Conservation (phyloP, 2,888 invertebrate genomes). For the Tachina fera region DNA sequence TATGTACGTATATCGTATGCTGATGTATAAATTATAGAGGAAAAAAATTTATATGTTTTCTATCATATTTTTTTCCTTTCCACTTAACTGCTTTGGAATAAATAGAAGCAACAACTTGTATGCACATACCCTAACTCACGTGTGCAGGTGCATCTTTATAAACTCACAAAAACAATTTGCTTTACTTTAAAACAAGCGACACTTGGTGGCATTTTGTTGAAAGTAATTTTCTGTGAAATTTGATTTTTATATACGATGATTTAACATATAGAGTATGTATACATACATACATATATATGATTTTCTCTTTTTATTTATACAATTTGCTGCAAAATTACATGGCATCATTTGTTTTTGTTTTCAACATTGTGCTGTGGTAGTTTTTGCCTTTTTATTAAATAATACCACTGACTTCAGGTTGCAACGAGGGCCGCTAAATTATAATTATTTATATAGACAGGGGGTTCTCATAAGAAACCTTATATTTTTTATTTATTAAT, state of each 20-base stretch:
- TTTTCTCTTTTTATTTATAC: neutral
- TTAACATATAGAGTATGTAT: neutral
- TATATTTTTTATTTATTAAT: too few species aligned
- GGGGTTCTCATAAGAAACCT: too few species aligned
- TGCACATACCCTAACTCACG: neutral
- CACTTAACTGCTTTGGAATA: conserved; percentile 29
- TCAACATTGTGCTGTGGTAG: neutral
- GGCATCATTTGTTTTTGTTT: conserved; percentile 31
- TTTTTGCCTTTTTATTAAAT: neutral
- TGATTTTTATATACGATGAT: conserved; percentile 63
- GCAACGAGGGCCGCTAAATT: conserved; percentile 14
- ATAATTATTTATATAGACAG: too few species aligned
- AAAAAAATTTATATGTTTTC: neutral
- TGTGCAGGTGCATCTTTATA: conserved; percentile 10
- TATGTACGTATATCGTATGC: neutral
- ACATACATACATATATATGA: neutral
- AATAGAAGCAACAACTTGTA: neutral
- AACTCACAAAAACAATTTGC: conserved; percentile 52
- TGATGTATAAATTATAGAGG: neutral
- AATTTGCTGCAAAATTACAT: neutral
- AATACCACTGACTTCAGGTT: neutral
- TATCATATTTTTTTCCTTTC: conserved; percentile 19
- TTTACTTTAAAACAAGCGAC: conserved; percentile 56
- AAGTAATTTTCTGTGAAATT: conserved; percentile 71
- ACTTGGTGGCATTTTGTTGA: conserved; percentile 70